Percentiles rank a stretch among this genome's conserved stretches.
Conservation (phyloP, 2,797 vertebrate genomes). For the Lacerta viridis region DNA sequence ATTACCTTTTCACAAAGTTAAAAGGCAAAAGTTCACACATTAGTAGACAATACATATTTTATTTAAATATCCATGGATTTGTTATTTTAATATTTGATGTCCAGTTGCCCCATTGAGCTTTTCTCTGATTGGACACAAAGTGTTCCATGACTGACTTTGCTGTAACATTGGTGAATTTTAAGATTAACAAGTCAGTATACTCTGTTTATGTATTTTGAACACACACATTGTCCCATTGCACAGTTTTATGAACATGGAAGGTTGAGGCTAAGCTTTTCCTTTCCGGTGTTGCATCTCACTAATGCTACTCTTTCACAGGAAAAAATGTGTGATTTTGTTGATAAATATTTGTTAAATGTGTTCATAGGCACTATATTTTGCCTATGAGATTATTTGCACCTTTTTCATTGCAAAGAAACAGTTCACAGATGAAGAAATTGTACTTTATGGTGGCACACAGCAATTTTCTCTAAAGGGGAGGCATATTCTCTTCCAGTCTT, state of each 20-base stretch:
- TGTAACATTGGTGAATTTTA: conserved; percentile 38
- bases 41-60: conserved; percentile 32
- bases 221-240: conserved; percentile 9
- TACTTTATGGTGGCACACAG: conserved; percentile 56
- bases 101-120: conserved; percentile 37
- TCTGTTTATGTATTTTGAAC: conserved; percentile 53
- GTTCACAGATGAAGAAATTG: conserved; percentile 47
- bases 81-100: conserved; percentile 56
- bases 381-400: conserved; percentile 37
- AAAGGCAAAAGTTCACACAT: conserved; percentile 31
- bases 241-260: conserved; percentile 39
- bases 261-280: background rate
- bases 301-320: conserved; percentile 41
- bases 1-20: conserved; percentile 34
- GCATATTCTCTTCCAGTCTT: conserved; percentile 34
- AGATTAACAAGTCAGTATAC: conserved; percentile 55
- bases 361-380: conserved; percentile 21
- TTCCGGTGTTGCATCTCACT: conserved; percentile 21
- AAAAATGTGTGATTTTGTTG: conserved; percentile 43
- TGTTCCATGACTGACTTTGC: conserved; percentile 46
- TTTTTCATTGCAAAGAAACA: conserved; percentile 34
- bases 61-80: conserved; percentile 42
- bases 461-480: conserved; percentile 57
- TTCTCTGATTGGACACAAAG: conserved; percentile 30
- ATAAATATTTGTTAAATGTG: conserved; percentile 49